Evolutionary conservation across 2,113 vertebrate genomes (phyloP).

Genomic region (Limnothrissa miodon): DNA sequence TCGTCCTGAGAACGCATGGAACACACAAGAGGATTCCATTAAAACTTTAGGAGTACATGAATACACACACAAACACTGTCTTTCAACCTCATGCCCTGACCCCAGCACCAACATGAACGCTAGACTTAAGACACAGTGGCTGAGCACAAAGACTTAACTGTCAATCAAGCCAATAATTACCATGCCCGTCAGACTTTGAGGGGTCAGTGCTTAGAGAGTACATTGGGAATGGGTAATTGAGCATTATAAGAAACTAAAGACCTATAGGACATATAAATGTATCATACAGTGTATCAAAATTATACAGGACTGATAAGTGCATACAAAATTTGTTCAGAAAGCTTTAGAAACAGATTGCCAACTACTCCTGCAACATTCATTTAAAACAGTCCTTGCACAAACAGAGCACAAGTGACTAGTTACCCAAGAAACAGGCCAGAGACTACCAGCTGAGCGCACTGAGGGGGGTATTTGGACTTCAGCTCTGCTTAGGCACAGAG

Average conservation of each 20-base stretch:
- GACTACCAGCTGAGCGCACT: not conserved
- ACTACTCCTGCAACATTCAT: no score
- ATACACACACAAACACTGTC: not conserved
- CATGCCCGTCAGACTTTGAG: no score
- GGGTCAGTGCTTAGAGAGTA: no score
- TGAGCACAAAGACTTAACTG: not conserved
- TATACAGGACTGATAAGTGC: no score
- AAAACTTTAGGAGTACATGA: not conserved
- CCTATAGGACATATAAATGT: no score
- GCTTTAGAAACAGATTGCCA: no score
- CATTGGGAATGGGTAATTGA: no score
- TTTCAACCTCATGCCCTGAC: not conserved
- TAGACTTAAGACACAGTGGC: not conserved
- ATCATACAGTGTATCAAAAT: no score
- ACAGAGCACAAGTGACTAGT: no score
- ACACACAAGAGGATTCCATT: not conserved
- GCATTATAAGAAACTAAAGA: no score
- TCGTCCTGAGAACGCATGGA: slow-evolving; percentile 77
- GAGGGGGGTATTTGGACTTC: not conserved
- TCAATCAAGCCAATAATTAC: not conserved
- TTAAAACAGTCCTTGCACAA: no score
- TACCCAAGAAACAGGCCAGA: not conserved
- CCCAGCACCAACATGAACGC: not conserved
- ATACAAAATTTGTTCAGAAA: no score
- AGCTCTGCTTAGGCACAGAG: slow-evolving; percentile 44